These are phyloP conservation scores for Holcopasites calliopsidis DNA, from an alignment of 1,140 invertebrate genomes.

Conservation along the genomic window DNA sequence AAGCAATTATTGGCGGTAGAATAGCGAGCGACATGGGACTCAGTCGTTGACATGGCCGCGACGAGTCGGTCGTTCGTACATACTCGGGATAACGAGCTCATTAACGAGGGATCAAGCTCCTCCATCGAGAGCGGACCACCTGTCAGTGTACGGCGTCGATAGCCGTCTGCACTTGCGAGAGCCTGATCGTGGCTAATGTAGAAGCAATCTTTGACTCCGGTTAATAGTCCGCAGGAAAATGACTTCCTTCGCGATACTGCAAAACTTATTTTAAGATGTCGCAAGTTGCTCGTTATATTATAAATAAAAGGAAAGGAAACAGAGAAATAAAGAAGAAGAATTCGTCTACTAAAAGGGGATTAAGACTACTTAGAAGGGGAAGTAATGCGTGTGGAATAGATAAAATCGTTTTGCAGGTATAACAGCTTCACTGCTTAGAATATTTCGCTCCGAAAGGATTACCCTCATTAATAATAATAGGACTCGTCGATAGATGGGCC, in stretches of 20 bases:
- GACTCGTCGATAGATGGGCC: constrained; percentile 59
- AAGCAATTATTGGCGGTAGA: constrained; percentile 9
- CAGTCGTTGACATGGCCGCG: constrained; percentile 9
- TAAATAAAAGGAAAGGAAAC: not conserved
- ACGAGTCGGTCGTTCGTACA: constrained; percentile 6
- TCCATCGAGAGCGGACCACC: constrained; percentile 57
- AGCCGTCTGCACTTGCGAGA: constrained; percentile 51
- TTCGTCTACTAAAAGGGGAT: too few relatives aligned
- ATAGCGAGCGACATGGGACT: not conserved
- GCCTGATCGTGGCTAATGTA: constrained; percentile 32
- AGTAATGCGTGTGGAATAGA: too few relatives aligned
- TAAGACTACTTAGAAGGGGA: not conserved
- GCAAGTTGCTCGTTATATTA: not conserved
- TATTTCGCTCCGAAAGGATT: too few relatives aligned
- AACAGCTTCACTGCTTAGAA: too few relatives aligned
- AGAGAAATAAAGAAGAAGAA: too few relatives aligned
- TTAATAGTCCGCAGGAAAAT: constrained; percentile 32
- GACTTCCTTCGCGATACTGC: constrained; percentile 33
- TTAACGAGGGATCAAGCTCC: constrained; percentile 51
- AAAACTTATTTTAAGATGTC: not conserved
- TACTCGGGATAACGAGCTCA: constrained; percentile 58
- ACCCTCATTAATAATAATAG: constrained; percentile 76
- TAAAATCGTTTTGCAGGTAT: too few relatives aligned
- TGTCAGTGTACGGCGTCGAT: constrained; percentile 57
- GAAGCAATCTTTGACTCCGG: constrained; percentile 14